Evolutionary conservation across 2,888 invertebrate genomes (phyloP), one percentile per base, ranked within the genome.

Genomic region (Lithophane semibrunnea): DNA sequence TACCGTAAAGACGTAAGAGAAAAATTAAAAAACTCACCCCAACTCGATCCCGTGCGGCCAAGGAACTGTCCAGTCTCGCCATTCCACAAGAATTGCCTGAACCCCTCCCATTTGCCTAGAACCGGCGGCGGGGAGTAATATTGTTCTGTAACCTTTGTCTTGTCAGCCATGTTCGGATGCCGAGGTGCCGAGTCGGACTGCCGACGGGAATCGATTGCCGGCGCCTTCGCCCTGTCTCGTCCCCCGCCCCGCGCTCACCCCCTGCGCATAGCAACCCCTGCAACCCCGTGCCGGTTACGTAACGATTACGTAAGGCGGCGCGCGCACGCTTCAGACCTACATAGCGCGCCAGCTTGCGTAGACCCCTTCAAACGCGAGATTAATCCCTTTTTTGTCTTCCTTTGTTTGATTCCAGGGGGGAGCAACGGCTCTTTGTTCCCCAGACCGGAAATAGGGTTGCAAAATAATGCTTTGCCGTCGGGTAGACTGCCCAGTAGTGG

Each of bases 1-100:
- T 37, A 61, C 44, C 61, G 68, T 73, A 49, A 52, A 77, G 58
- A 42, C 42, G 3, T 49, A 24, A 47, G 58, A 77, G 73, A 61
- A 69, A 75, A 77, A 76, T 82, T 72, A 63, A 84, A 56, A 82
- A 73, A 98, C 99, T 99, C 94, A 99, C 99, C 99, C 99, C 99
- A 99, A 97, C 99, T 99, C 93, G 98, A 97, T 90, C 98, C 99
- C 84, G 99, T 99, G 91, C 99, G 97, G 90, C 99, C 99, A 90
- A 99, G 97, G 95, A 99, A 98, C 97, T 99, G 98, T 92, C 98
- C 98, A 83, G 99, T 99, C 96, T 99, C 99, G 90, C 98, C 97
- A 97, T 99, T 99, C 98, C 98, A 99, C 88, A 99, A 94, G 97
- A 99, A 99, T 92, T 97, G 97, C 95, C 97, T 97, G 97, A 99